Conservation (phyloP, 1,140 invertebrate genomes). For the Dendroctonus ponderosae region DNA sequence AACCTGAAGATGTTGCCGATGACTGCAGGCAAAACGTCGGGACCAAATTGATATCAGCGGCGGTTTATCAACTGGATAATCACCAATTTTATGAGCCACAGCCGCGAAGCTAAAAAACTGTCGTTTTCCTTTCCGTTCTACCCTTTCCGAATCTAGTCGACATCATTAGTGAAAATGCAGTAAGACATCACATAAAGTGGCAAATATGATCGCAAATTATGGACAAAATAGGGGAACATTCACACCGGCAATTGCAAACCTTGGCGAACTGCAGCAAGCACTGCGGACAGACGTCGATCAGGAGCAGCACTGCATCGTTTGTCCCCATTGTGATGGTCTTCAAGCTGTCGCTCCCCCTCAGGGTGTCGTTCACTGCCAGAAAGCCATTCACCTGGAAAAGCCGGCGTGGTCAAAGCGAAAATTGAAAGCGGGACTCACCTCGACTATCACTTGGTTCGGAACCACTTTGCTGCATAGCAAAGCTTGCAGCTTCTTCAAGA, state of each 20-base stretch:
- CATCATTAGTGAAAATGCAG: no score
- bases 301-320: slow-evolving; percentile 46
- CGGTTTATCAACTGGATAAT: no score
- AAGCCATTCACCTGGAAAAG: slow-evolving; percentile 41
- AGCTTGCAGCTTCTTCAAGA: slow-evolving; percentile 48
- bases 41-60: no score
- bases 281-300: slow-evolving; percentile 58
- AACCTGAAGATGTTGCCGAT: no score
- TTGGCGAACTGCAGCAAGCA: slow-evolving; percentile 59
- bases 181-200: no score
- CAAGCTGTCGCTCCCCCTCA: slow-evolving; percentile 45
- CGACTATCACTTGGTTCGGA: slow-evolving; percentile 43
- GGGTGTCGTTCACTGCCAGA: slow-evolving; percentile 43
- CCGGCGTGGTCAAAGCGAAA: no score
- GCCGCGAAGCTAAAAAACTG: no score
- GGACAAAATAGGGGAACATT: slow-evolving; percentile 4
- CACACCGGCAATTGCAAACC: slow-evolving; percentile 51
- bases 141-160: no score
- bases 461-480: slow-evolving; percentile 46
- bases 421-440: slow-evolving; percentile 27
- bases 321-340: slow-evolving; percentile 42
- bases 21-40: no score
- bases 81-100: no score
- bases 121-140: no score
- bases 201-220: no score